Conservation (phyloP, 2,113 vertebrate genomes). For the Tragelaphus scriptus region DNA sequence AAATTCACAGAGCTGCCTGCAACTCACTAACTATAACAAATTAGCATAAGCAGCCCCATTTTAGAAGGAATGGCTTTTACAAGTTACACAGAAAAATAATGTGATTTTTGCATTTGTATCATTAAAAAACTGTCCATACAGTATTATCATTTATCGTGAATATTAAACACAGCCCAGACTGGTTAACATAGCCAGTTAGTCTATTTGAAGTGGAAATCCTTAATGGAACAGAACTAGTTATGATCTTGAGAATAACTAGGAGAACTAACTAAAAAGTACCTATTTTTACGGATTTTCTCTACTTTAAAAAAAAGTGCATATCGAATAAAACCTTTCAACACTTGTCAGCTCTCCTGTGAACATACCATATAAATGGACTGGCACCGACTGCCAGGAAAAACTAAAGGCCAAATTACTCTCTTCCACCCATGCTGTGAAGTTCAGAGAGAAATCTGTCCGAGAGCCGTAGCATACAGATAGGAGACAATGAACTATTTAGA, state of each 20-base stretch:
- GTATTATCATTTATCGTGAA: background rate
- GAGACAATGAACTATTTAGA: background rate
- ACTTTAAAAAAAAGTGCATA: slow-evolving; percentile 51
- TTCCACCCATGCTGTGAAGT: slow-evolving; percentile 41
- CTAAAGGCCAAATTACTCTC: slow-evolving; percentile 55
- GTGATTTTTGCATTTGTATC: slow-evolving; percentile 29
- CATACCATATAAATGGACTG: slow-evolving; percentile 61
- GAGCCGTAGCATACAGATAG: background rate
- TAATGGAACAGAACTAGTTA: background rate
- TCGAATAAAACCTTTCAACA: slow-evolving; percentile 69
- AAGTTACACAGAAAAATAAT: slow-evolving; percentile 54
- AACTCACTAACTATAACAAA: slow-evolving; percentile 55
- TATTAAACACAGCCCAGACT: background rate
- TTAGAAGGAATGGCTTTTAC: slow-evolving; percentile 62
- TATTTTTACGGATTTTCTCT: slow-evolving; percentile 60
- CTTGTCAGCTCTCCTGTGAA: slow-evolving; percentile 72
- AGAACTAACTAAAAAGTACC: slow-evolving; percentile 59
- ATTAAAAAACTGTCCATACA: slow-evolving; percentile 40
- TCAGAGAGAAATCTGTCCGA: slow-evolving; percentile 53
- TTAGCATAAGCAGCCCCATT: slow-evolving; percentile 68
- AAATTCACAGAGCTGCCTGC: slow-evolving; percentile 68
- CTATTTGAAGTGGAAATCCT: background rate
- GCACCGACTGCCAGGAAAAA: slow-evolving; percentile 43
- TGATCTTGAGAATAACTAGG: background rate
- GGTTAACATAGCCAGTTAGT: background rate